A percentile compares a stretch with the other conserved stretches of the same genome.
Evolutionary conservation across 2,888 invertebrate species (phyloP).

Genomic region (Amblyjoppa proteus): DNA sequence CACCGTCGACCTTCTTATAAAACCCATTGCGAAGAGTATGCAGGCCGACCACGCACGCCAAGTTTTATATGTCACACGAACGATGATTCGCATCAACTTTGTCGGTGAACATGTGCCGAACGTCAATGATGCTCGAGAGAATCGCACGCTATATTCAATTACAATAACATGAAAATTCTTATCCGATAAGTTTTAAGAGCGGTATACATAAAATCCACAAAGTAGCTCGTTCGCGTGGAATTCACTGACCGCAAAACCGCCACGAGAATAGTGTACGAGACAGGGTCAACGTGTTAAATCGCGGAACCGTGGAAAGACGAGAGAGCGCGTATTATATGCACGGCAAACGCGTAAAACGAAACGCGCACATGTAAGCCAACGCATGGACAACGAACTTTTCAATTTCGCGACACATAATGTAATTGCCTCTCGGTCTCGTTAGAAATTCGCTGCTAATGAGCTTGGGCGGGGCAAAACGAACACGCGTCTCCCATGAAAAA

Average conservation of each 20-base stretch:
- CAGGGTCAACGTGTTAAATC: constrained; percentile 32
- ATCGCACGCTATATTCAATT: not conserved
- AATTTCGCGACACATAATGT: constrained; percentile 1
- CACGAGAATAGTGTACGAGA: constrained; percentile 8
- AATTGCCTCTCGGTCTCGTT: constrained; percentile 3
- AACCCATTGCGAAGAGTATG: constrained; percentile 27
- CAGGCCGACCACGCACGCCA: constrained; percentile 55
- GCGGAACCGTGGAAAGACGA: constrained; percentile 5
- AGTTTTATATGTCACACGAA: constrained; percentile 63
- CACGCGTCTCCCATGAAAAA: too few species aligned
- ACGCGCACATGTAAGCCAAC: not conserved
- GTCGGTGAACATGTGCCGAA: constrained; percentile 1
- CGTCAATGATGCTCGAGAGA: not conserved
- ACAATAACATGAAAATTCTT: not conserved
- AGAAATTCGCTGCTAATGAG: constrained; percentile 19
- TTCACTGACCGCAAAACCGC: constrained; percentile 25
- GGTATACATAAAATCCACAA: not conserved
- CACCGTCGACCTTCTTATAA: constrained; percentile 74
- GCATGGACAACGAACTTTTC: constrained; percentile 20
- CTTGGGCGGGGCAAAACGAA: too few species aligned
- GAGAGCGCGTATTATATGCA: not conserved
- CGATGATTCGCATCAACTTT: constrained; percentile 36
- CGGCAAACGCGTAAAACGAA: constrained; percentile 19
- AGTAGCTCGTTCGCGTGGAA: constrained; percentile 2
- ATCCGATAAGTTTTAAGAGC: constrained; percentile 3